Conservation (phyloP, 2,797 vertebrate species). For the Pristis pectinata region DNA sequence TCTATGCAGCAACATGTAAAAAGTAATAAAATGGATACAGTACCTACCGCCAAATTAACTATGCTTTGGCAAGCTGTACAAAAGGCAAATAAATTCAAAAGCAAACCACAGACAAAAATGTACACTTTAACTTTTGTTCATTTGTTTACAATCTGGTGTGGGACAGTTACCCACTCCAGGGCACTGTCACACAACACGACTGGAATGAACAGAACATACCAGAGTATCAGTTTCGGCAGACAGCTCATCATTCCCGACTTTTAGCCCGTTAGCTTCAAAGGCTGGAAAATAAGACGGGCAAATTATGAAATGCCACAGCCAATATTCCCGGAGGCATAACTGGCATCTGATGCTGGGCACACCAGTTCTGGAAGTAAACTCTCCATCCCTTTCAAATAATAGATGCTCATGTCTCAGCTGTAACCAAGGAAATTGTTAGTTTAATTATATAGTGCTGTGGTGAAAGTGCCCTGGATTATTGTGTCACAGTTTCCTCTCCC, state of each 20-base stretch:
- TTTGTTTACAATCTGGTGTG: neutral
- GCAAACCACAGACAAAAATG: neutral
- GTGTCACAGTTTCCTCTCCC: no score
- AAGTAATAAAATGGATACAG: neutral
- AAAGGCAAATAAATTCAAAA: neutral
- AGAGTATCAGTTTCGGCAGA: no score
- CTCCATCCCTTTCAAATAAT: neutral
- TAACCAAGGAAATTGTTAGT: neutral
- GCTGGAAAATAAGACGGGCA: no score
- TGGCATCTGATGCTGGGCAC: neutral
- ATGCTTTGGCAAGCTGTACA: neutral
- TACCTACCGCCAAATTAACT: neutral
- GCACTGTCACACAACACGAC: neutral
- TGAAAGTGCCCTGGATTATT: no score
- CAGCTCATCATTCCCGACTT: neutral
- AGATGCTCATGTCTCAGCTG: neutral
- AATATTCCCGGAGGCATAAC: neutral
- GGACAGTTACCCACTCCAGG: neutral
- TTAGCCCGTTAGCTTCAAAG: neutral
- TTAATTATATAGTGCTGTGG: no score
- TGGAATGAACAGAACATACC: neutral
- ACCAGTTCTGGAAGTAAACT: neutral
- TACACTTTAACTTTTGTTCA: neutral
- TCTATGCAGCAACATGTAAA: neutral
- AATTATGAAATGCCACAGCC: no score